Base-by-base conservation (phyloP, 2,888 invertebrate genomes). In the Drepanosiphum platanoidis region DNA sequence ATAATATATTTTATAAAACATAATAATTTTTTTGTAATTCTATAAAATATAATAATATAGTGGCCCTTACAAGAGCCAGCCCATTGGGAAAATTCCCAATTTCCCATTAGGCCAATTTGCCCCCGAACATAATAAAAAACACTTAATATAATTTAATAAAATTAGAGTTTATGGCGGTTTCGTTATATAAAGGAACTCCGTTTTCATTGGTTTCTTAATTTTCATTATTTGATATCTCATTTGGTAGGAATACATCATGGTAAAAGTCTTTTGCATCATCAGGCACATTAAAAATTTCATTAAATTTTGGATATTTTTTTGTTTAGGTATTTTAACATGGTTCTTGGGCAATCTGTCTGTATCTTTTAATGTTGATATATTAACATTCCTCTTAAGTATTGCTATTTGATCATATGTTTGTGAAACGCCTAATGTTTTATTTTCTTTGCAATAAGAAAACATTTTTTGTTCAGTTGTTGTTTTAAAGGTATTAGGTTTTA, bases 221-320 rank as follows among this genome's bases (percentile, higher is more conserved):
- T 64, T 64, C 30, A 64, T 64, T 64, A 30, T 11, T 64, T 8
- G 13, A 13, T 64, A 64, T 30, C 30, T 64, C 64, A 64, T 64
- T 64, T 64, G 64, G 30, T 42, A 9, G 42, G n/a, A 71, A 71
- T 30, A 42, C 42, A 71, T 71, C 71, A 1, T 39, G 13, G 27
- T 71, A 71, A 71, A 71, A 71, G 11, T 39, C 11, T 42, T 71
- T 71, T n/a, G 71, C 71, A 42, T 71, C 71, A 30, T 71, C 71
- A 27, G 71, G 42, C 15, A 71, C 27, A 27, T n/a, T 71, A 71
- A 42, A 71, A 71, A 71, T 39, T 3, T 27, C 27, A 42, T 13
- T 27, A 71, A 13, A 30, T 71, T 71, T 42, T 42, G n/a, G 22
- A 71, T 27, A 42, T 71, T 11, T 30, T 71, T 42, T 42, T 71